Evolutionary conservation across 1,140 invertebrate species (phyloP), one percentile per base, ranked within the genome.

Genomic region (Bombus turneri): DNA sequence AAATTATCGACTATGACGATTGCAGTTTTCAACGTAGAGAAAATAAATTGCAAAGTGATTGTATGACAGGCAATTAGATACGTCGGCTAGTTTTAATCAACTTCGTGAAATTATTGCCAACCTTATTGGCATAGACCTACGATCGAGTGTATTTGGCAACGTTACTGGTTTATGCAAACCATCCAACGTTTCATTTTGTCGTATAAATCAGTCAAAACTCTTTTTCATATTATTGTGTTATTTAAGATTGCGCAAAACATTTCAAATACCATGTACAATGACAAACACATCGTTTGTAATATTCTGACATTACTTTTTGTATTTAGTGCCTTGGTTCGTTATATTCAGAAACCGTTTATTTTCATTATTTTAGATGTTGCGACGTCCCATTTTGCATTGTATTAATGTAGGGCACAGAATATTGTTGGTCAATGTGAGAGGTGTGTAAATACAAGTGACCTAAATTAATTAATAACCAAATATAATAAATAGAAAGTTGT

Each of bases 51-150:
- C 68, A 22, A 62, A 66, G 39, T 72, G 62, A 83, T 82, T 86
- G 59, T 68, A 64, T 59, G 81, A 88, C 84, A 86, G 79, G n/a
- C 75, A 64, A 79, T 86, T 88, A 86, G 68, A 71, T 66, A 47
- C 69, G 69, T 41, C 87, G 59, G 83, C 83, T 79, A 71, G 39
- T 68, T 57, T n/a, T 79, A 88, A 88, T 89, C 75, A 77, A 71
- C 39, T 57, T n/a, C n/a, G 64, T 72, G 43, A 31, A 88, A 88
- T 89, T 88, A 81, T 81, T 78, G 59, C 79, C 69, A 66, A 47
- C 78, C 57, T 79, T 76, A 72, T 79, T 88, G 79, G 83, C 83
- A 89, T 64, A 41, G 47, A 64, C 74, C 69, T 39, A 41, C 43
- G 53, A 39, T 53, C 47, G 59, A 10, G 53, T 41, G 41, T 37